Evolutionary conservation across 2,113 vertebrate species (phyloP).

Genomic region (Silurus asotus): DNA sequence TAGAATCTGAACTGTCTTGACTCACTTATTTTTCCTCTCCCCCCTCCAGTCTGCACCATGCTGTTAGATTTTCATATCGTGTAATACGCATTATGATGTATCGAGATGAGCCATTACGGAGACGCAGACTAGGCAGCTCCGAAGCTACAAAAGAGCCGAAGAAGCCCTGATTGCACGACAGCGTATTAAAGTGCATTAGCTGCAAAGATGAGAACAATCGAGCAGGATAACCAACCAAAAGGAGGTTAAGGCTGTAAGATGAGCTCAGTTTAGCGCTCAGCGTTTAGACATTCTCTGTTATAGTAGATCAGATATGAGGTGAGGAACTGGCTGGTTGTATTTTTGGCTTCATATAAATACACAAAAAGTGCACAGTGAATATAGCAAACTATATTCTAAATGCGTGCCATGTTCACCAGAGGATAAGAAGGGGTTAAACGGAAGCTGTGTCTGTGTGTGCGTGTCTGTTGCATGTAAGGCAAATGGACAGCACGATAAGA

Average conservation of each 20-base stretch:
- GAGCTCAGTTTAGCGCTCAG: conserved; percentile 10
- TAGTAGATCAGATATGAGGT: conserved; percentile 9
- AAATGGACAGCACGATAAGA: conserved; percentile 66
- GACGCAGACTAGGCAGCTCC: conserved; percentile 51
- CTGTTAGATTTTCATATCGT: neutral
- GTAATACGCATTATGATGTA: conserved; percentile 7
- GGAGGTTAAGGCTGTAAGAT: conserved; percentile 57
- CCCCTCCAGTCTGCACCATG: no score
- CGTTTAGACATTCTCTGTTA: neutral
- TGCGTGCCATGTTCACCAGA: neutral
- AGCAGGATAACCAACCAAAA: conserved; percentile 53
- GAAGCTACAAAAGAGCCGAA: conserved; percentile 63
- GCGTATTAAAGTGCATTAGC: conserved; percentile 55
- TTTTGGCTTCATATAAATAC: neutral
- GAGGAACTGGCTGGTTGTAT: conserved; percentile 21
- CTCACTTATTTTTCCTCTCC: neutral
- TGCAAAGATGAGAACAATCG: conserved; percentile 66
- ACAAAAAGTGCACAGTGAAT: neutral
- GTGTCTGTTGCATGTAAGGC: conserved; percentile 51
- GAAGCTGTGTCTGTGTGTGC: neutral
- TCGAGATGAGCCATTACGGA: neutral
- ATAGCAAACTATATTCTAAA: neutral
- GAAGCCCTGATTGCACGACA: conserved; percentile 64
- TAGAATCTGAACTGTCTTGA: neutral
- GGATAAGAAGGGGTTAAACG: conserved; percentile 45